Base-by-base conservation (phyloP, 2,797 vertebrate species). In the Sebastes dallii region DNA sequence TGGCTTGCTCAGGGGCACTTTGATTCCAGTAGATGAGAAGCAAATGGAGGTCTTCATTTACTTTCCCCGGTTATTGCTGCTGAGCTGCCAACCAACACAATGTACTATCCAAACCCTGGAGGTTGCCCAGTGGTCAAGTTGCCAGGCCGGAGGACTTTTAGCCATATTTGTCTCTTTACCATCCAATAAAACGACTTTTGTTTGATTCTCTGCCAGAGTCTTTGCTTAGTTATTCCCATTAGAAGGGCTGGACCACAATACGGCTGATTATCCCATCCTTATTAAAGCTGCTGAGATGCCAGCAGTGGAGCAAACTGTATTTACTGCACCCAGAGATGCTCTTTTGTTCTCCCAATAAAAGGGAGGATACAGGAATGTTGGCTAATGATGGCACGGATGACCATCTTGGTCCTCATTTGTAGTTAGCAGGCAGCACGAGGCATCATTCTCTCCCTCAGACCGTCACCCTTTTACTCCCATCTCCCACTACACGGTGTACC, bases 331-430 rank as follows among this genome's bases (percentile, higher is more conserved):
- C 83, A 83, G 78, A 84, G 68, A 77, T 64, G 52, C 66, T 77
- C 81, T 86, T 93, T 92, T 94, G 87, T 91, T 89, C 85, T 83
- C 66, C 36, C 67, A 86, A 89, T 81, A 78, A 85, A 75, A 64
- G 65, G 46, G 52, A 80, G 73, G 34, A 81, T 50, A 29, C 61
- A 80, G 83, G 80, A 87, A 93, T 86, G 86, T 25, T 77, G 84
- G 88, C 86, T 95, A 92, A 92, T 89, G 88, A 91, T 79, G 83
- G 59, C 82, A 71, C 68, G 46, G 56, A 79, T 79, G 79, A 86
- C 83, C 77, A 84, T 84, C 59, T 72, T 71, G 76, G 65, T 69
- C 82, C 80, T 87, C 54, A 77, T 86, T 88, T 87, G 80, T 76
- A 81, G 75, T 86, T 83, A 77, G 61, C 69, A 71, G 42, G 60